These are phyloP conservation scores for Ennomos fuscantarius DNA, from an alignment of 2,888 invertebrate species.

Conservation along the genomic window DNA sequence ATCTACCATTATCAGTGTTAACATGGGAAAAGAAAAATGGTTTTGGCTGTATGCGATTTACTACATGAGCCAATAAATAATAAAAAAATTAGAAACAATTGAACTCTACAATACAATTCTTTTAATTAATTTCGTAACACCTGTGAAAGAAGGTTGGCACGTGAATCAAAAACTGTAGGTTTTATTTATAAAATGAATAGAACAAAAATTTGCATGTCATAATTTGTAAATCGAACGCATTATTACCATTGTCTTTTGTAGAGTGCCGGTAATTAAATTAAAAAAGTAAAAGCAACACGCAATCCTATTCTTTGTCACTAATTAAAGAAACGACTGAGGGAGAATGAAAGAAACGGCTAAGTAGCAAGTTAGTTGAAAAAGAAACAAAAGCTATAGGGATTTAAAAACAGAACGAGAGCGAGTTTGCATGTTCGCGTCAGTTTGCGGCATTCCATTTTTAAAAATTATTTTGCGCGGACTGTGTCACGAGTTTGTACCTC, in stretches of 20 bases:
- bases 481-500: conserved; percentile 48
- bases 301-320: conserved; percentile 80
- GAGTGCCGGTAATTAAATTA: conserved; percentile 75
- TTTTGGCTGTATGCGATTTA: not conserved
- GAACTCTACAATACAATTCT: not conserved
- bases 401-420: conserved; percentile 72
- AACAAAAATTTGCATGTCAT: conserved; percentile 70
- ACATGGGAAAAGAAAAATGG: conserved; percentile 42
- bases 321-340: conserved; percentile 78
- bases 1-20: conserved; percentile 44
- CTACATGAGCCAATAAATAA: not conserved
- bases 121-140: not conserved
- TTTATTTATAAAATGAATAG: conserved; percentile 28
- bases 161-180: not conserved
- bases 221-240: conserved; percentile 72
- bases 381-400: conserved; percentile 68
- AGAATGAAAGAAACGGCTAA: conserved; percentile 78
- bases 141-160: not conserved
- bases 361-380: conserved; percentile 80
- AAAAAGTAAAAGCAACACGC: conserved; percentile 81
- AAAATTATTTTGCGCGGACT: conserved; percentile 61
- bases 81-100: conserved; percentile 9
- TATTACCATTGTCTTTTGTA: conserved; percentile 73
- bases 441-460: conserved; percentile 69
- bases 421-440: conserved; percentile 76